Conservation (phyloP, 1,140 invertebrate genomes). For the Bemisia tabaci region DNA sequence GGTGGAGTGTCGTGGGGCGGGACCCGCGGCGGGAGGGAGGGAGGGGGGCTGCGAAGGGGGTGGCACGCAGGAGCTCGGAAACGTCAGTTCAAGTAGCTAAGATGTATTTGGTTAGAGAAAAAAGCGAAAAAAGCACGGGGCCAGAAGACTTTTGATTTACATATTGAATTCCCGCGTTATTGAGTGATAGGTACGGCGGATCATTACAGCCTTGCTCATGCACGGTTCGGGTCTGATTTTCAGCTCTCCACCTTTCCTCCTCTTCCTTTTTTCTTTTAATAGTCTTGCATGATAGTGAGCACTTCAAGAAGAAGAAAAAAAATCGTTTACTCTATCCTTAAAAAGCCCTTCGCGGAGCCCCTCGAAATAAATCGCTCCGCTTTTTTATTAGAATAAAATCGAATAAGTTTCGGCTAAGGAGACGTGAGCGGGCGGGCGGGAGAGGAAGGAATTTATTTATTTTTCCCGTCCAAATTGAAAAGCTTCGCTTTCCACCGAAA, state of each 20-base stretch:
- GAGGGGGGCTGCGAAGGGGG: background rate
- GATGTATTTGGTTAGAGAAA: background rate
- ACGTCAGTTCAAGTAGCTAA: background rate
- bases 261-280: background rate
- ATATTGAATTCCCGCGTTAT: background rate
- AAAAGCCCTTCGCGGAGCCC: background rate
- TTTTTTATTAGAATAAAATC: background rate
- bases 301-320: background rate
- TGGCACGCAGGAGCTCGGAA: background rate
- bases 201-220: background rate
- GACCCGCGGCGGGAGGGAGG: background rate
- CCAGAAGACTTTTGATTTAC: background rate
- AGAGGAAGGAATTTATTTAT: background rate
- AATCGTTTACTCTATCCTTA: background rate
- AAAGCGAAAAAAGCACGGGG: background rate
- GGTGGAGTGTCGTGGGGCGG: background rate
- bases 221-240: background rate
- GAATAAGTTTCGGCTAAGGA: background rate
- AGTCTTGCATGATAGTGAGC: background rate
- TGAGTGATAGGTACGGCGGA: background rate
- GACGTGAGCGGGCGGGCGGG: background rate
- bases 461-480: background rate
- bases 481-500: background rate
- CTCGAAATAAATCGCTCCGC: background rate
- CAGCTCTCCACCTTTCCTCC: background rate